phyloP scores from a whole-genome alignment of 2,113 vertebrate species.

The Lathamus discolor region DNA sequence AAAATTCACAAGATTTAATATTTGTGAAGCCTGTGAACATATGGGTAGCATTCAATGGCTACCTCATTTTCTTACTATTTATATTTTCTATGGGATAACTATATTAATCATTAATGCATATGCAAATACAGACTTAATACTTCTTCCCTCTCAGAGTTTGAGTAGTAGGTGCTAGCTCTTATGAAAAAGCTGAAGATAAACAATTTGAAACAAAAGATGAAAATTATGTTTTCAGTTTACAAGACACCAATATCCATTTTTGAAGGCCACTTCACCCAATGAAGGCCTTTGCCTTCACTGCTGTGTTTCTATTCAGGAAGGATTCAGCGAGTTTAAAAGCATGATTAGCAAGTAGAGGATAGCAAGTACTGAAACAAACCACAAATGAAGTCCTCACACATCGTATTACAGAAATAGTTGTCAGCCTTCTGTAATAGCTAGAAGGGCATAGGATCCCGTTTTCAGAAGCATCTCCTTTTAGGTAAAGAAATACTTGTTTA shows the following conservation, averaged over 20 bases:
- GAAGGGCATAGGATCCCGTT: not conserved
- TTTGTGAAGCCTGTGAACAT: not conserved
- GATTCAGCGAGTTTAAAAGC: not conserved
- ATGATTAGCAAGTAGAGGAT: not conserved
- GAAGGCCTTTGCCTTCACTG: not conserved
- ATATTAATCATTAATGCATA: not conserved
- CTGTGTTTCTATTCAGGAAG: not conserved
- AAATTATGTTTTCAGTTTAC: not conserved
- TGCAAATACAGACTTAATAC: not conserved
- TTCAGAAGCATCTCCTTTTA: not conserved
- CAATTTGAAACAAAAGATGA: not conserved
- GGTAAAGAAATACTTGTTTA: not conserved
- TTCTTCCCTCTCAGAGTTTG: not conserved
- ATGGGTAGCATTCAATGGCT: not conserved
- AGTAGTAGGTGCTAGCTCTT: not conserved
- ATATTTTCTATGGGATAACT: not conserved
- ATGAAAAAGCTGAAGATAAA: not conserved
- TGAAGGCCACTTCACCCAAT: not conserved
- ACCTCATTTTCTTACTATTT: not conserved
- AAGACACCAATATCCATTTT: not conserved
- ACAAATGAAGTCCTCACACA: not conserved
- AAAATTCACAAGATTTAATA: not conserved
- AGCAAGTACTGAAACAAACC: not conserved
- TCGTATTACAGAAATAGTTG: not conserved
- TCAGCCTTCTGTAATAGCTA: not conserved